Evolutionary conservation across 2,113 vertebrate species (phyloP).

Genomic region (Hippolais icterina): DNA sequence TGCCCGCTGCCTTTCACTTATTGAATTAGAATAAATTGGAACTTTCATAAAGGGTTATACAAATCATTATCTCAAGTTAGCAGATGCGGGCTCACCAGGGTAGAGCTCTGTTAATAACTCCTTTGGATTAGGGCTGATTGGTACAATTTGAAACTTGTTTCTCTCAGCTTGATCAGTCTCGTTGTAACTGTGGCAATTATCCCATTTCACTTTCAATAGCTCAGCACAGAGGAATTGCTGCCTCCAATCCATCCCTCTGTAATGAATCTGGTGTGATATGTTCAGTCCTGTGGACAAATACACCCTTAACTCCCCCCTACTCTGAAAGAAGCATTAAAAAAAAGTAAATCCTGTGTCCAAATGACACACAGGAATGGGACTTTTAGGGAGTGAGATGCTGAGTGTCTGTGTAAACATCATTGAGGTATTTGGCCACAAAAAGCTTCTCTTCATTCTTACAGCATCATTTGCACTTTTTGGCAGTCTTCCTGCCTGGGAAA

Average conservation of each 20-base stretch:
- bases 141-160: slow-evolving; percentile 85
- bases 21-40: slow-evolving; percentile 84
- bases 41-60: slow-evolving; percentile 81
- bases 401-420: background rate
- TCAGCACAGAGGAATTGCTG: slow-evolving; percentile 66
- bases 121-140: slow-evolving; percentile 82
- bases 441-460: slow-evolving; percentile 34
- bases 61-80: slow-evolving; percentile 84
- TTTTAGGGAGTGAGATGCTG: slow-evolving; percentile 13
- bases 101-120: slow-evolving; percentile 83
- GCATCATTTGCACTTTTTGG: slow-evolving; percentile 57
- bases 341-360: background rate
- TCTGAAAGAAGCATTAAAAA: background rate
- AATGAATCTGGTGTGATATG: slow-evolving; percentile 65
- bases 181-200: slow-evolving; percentile 81
- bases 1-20: slow-evolving; percentile 70
- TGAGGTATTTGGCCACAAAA: slow-evolving; percentile 30
- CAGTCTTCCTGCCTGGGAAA: slow-evolving; percentile 61
- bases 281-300: slow-evolving; percentile 37
- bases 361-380: background rate
- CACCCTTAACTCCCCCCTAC: background rate
- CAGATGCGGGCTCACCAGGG: slow-evolving; percentile 80
- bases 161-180: slow-evolving; percentile 83
- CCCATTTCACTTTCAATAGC: slow-evolving; percentile 79
- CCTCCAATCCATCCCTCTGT: slow-evolving; percentile 71